Base-by-base conservation (phyloP, 1,140 invertebrate species). In the Drosophila grimshawi region DNA sequence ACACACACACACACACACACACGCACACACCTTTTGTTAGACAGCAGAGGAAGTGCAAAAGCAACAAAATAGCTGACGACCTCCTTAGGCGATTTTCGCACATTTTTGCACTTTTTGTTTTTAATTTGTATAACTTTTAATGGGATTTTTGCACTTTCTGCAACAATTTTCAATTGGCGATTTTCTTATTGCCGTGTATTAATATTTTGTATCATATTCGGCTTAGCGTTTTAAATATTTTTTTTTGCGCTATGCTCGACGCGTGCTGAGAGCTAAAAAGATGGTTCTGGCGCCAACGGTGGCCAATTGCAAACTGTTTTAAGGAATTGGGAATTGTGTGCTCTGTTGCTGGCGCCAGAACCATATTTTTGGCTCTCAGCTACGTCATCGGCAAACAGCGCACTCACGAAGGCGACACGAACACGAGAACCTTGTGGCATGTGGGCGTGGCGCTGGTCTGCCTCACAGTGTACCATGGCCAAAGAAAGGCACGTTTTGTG, bases 271-370 rank as follows among this genome's bases (percentile, higher is more conserved):
- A 30, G 53, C 66, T 19, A n/a, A n/a, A 61, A 10, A 43, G 10
- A 43, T 55, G 43, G 62, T 53, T 49, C 72, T 62, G 73, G 46
- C 69, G 65, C 63, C 52, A 71, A 48, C 85, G 76, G 75, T 78
- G 76, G 85, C 77, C 66, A 88, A 89, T 65, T 76, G 85, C 39
- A 62, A 74, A 88, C 85, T 86, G 76, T 74, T 77, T 46, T 53
- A 69, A 55, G 52, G 53, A 76, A 49, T 59, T 66, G 37, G 37
- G 57, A 74, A 56, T 37, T 63, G 48, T 62, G 68, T 4, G 39
- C 39, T 43, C 52, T 65, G 61, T 71, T 57, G 77, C 69, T 65
- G 77, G 67, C 72, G 53, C 49, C 51, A 46, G 80, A 55, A 80
- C 61, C 69, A 52, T 59, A 45, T 19, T 19, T 19, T 19, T 19